Base-by-base conservation (phyloP, 2,888 invertebrate genomes). In the Tortricodes alternella region DNA sequence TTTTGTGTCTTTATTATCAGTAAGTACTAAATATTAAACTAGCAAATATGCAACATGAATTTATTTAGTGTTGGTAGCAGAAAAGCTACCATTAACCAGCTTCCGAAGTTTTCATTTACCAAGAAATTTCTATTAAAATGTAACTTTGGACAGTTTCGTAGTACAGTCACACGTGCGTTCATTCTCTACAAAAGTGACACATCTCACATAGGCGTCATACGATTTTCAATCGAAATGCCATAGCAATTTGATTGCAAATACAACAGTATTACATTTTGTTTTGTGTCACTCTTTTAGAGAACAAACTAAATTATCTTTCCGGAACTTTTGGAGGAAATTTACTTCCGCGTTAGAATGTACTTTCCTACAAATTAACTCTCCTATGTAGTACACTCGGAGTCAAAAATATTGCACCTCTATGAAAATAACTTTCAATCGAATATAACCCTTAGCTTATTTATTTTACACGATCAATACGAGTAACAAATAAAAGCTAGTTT, bases 261-360 rank as follows among this genome's bases (percentile, higher is more conserved):
- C n/a, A n/a, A 11, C 5, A 11, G 11, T 3, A 5, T 29, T 29
- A 1, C 1, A 0, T 27, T 8, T 27, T 29, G 29, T n/a, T 11
- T 29, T 29, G 29, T 29, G 29, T n/a, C 11, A 3, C 11, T n/a
- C 11, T 29, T 27, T 29, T 29, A n/a, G 29, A 29, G 11, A 4
- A 9, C 5, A 11, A 29, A 11, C 29, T 60, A 65, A 71, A 68
- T 71, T 68, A 74, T 75, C 70, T 86, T 85, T 85, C 46, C 1
- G 58, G 85, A 84, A 85, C 48, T 50, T 56, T 57, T 62, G 65
- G 61, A 83, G 83, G 83, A 85, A 80, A 74, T 74, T 62, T 62
- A 62, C 74, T 80, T 83, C 82, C 82, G 77, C 64, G 66, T 65
- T 56, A 32, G 32, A 59, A 51, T 69, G 61, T 58, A 58, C 50